Percentiles rank a stretch among this genome's conserved stretches.
Conservation (phyloP, 2,888 invertebrate species). For the Barypeithes pellucidus region DNA sequence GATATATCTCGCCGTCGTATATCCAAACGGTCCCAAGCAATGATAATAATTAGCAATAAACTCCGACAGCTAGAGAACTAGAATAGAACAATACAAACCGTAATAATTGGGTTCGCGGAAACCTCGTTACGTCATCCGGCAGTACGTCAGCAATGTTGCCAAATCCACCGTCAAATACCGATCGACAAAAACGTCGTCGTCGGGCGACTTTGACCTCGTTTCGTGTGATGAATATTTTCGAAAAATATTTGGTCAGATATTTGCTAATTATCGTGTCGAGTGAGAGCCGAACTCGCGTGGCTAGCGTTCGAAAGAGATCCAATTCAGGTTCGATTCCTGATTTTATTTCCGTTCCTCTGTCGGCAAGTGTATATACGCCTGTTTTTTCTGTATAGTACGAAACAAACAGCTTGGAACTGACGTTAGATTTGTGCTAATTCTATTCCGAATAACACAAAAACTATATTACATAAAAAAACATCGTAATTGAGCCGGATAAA, state of each 20-base stretch:
- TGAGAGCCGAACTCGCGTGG: too few relatives aligned
- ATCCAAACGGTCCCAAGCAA: too few relatives aligned
- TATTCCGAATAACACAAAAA: background rate
- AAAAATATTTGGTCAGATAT: background rate
- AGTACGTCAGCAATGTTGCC: background rate
- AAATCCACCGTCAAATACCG: background rate
- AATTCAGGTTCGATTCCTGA: too few relatives aligned
- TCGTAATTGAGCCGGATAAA: background rate
- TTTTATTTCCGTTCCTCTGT: too few relatives aligned
- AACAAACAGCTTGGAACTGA: too few relatives aligned
- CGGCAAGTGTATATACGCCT: too few relatives aligned
- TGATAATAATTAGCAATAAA: background rate
- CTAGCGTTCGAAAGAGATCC: too few relatives aligned
- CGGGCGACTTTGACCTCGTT: background rate
- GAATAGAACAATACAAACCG: background rate
- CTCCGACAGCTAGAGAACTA: background rate
- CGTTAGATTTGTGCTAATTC: background rate
- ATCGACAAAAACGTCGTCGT: background rate
- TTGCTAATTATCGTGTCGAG: too few relatives aligned
- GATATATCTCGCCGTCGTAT: too few relatives aligned
- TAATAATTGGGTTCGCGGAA: slow-evolving; percentile 2
- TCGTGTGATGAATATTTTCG: background rate
- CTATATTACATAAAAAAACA: background rate
- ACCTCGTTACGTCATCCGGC: background rate
- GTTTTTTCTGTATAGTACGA: too few relatives aligned